Percentiles rank a stretch among this genome's conserved stretches.
These are phyloP conservation scores for Rhinichthys klamathensis DNA, from an alignment of 2,113 vertebrate genomes.

Conservation along the genomic window DNA sequence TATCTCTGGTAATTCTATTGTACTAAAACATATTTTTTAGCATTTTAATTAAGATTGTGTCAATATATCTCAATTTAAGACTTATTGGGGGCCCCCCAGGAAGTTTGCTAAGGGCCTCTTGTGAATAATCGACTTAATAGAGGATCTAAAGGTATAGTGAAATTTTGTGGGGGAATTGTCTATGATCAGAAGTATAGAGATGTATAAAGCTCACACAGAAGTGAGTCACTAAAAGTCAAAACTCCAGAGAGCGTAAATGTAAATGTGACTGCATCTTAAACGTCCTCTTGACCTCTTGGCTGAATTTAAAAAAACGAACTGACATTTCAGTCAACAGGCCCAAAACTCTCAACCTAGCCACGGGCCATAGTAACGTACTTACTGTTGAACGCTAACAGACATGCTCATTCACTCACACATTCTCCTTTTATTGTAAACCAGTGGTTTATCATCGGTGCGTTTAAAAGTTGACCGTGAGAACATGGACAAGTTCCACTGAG, in stretches of 20 bases:
- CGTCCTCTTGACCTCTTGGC: not conserved
- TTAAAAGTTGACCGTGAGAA: not conserved
- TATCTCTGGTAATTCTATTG: not conserved
- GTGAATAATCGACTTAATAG: not conserved
- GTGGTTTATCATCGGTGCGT: constrained; percentile 14
- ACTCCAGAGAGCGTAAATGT: not conserved
- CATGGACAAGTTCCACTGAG: constrained; percentile 2
- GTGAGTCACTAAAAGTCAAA: not conserved
- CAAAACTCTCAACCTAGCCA: not conserved
- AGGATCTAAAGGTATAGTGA: not conserved
- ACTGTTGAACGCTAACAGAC: not conserved
- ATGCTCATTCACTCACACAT: not conserved
- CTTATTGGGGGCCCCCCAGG: not conserved
- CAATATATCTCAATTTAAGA: not conserved
- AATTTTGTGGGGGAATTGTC: not conserved
- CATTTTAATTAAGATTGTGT: not conserved
- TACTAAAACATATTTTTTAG: not conserved
- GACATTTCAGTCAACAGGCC: not conserved
- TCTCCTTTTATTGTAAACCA: not conserved
- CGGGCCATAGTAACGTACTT: not conserved
- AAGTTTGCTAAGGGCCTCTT: not conserved
- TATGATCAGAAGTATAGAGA: not conserved
- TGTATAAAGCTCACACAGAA: not conserved
- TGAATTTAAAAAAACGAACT: not conserved
- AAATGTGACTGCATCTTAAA: not conserved